A percentile compares a stretch with the other conserved stretches of the same genome.
Conservation (phyloP, 2,888 invertebrate genomes). For the Phengaris alcon region DNA sequence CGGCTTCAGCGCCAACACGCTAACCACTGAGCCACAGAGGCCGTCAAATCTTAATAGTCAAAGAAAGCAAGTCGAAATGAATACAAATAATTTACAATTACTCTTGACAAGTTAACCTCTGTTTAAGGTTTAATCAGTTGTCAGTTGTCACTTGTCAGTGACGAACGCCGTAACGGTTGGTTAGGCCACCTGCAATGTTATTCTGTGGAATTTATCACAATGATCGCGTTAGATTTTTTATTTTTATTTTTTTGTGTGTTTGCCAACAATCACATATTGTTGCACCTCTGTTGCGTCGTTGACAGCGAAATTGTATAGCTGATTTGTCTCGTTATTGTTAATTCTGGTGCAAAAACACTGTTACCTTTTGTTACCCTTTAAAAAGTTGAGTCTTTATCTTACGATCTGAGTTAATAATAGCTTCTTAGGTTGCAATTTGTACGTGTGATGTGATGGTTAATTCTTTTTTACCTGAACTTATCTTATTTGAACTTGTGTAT, state of each 20-base stretch:
- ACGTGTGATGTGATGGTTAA: no score
- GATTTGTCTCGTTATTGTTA: slow-evolving; percentile 1
- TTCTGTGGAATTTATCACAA: not conserved
- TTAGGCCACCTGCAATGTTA: not conserved
- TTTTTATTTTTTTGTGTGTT: not conserved
- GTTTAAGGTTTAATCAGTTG: slow-evolving; percentile 3
- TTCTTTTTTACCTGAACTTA: not conserved
- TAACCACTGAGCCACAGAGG: no score
- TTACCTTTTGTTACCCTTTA: slow-evolving; percentile 5
- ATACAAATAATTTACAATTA: slow-evolving; percentile 1
- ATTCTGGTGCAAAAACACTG: slow-evolving; percentile 8
- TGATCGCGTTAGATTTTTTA: not conserved
- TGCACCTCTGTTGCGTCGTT: slow-evolving; percentile 22
- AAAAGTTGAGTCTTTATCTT: slow-evolving; percentile 3
- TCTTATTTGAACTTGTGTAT: not conserved
- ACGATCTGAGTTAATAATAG: not conserved
- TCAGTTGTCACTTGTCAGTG: not conserved
- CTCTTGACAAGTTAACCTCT: not conserved
- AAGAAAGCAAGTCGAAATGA: no score
- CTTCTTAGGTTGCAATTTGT: slow-evolving; percentile 5
- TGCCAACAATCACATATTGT: slow-evolving; percentile 22
- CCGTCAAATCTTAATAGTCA: no score
- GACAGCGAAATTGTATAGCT: slow-evolving; percentile 15
- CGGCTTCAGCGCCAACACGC: no score
- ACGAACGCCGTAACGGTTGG: not conserved